Evolutionary conservation across 92 coral and sea anemone species (phyloP).

Genomic region (Actinernus sp.): DNA sequence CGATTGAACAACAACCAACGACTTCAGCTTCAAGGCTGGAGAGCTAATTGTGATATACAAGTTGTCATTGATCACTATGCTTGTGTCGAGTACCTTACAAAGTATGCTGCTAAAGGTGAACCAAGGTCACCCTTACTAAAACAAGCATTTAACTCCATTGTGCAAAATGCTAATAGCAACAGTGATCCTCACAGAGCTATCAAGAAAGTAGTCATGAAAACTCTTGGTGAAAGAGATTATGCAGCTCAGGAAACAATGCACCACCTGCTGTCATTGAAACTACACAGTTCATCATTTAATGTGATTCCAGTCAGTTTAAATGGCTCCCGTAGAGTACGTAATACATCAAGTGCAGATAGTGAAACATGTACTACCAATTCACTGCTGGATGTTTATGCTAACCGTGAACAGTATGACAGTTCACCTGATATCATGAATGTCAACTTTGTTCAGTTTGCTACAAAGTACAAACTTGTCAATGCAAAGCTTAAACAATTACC

Average conservation of each 20-base stretch:
- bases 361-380: constrained; percentile 45
- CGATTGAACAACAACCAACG: background rate
- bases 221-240: constrained; percentile 64
- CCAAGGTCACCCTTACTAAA: constrained; percentile 57
- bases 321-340: constrained; percentile 53
- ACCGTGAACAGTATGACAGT: constrained; percentile 49
- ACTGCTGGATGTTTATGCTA: constrained; percentile 60
- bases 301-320: constrained; percentile 51
- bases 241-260: constrained; percentile 72
- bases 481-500: constrained; percentile 52
- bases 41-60: background rate
- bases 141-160: constrained; percentile 43
- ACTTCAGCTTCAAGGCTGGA: background rate
- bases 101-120: constrained; percentile 62
- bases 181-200: constrained; percentile 61
- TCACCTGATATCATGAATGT: constrained; percentile 26
- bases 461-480: constrained; percentile 56
- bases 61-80: too few species aligned
- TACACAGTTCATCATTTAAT: constrained; percentile 55
- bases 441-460: constrained; percentile 59
- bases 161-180: constrained; percentile 16
- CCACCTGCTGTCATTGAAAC: constrained; percentile 44
- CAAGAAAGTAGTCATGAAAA: constrained; percentile 55
- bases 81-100: background rate
- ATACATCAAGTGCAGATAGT: constrained; percentile 12